Evolutionary conservation across 1,140 invertebrate genomes (phyloP), one percentile per base, ranked within the genome.

Genomic region (Magallana gigas): DNA sequence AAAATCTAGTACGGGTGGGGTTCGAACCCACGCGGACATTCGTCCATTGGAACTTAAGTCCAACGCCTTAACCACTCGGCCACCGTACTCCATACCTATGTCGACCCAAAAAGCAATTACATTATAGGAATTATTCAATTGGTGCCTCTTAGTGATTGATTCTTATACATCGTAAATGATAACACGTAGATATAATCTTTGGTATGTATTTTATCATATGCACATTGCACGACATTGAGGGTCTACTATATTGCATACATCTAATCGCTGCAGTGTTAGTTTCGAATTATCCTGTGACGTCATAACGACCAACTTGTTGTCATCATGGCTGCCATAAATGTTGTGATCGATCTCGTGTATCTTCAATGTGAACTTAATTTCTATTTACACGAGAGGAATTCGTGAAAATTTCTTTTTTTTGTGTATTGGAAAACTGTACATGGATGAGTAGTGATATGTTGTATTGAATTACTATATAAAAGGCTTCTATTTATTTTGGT

Each of bases 31-130:
- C 92, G 92, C 92, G 93, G 93, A 94, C 91, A 93, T 91, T 91
- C 89, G 91, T 93, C 93, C 93, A 94, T 93, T 94, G 93, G 93
- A 93, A 91, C 93, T 93, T 93, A 93, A 93, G 93, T 93, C 93
- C 93, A 93, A 93, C 93, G 92, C 92, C 91, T 92, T 92, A 92
- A 92, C 92, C 92, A 92, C 92, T 92, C 92, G 92, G 92, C 91
- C 92, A 91, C 88, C 90, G 90, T 89, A 90, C 91, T 91, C 57
- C 64, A 59, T 87, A 84, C 82, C 36, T 5, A 1, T 48, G 2
- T 0, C 36, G 0, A 48, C 36, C 5, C 5, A 48, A 48, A 48
- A 48, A 48, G 36, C 3, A 4, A 48, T 5, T 5, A 48, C 5
- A 48, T 48, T 48, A 48, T 48, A 48, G 3, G 2, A 48, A 2